Evolutionary conservation across 1,140 invertebrate genomes (phyloP).

Genomic region (Calliopsis andreniformis): DNA sequence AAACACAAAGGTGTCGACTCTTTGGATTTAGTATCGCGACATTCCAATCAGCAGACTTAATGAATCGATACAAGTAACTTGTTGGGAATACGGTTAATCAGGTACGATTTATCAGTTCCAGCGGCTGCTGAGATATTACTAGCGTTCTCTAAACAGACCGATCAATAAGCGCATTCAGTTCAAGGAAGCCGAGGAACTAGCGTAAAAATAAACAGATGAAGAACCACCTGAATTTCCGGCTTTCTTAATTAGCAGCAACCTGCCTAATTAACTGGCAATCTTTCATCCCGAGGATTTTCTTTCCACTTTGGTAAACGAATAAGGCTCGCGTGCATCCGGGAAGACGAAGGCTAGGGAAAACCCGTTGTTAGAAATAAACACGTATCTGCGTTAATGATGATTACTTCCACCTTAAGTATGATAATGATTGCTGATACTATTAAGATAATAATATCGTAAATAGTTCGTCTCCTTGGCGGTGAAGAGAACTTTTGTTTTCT

Average conservation of each 20-base stretch:
- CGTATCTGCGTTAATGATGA: too few relatives aligned
- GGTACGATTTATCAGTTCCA: not conserved
- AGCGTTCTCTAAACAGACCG: slow-evolving; percentile 9
- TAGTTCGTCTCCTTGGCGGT: too few relatives aligned
- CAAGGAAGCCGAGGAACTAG: not conserved
- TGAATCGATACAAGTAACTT: not conserved
- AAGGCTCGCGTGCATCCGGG: not conserved
- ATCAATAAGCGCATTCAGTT: slow-evolving; percentile 15
- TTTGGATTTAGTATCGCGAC: not conserved
- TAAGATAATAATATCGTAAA: too few relatives aligned
- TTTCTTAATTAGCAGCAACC: slow-evolving; percentile 8
- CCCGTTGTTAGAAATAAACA: not conserved
- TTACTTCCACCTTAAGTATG: too few relatives aligned
- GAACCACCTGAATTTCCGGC: slow-evolving; percentile 2
- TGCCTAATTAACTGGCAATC: slow-evolving; percentile 20
- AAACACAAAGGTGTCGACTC: too few relatives aligned
- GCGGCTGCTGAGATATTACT: not conserved
- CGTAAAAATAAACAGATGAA: not conserved
- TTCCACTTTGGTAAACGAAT: not conserved
- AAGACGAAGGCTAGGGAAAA: not conserved
- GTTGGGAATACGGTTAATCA: slow-evolving; percentile 16
- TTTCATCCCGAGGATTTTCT: not conserved
- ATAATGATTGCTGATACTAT: too few relatives aligned
- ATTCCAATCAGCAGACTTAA: slow-evolving; percentile 1
- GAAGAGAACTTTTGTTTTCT: not conserved